Evolutionary conservation across 2,797 vertebrate species (phyloP).

Genomic region (Lycodopsis pacificus): DNA sequence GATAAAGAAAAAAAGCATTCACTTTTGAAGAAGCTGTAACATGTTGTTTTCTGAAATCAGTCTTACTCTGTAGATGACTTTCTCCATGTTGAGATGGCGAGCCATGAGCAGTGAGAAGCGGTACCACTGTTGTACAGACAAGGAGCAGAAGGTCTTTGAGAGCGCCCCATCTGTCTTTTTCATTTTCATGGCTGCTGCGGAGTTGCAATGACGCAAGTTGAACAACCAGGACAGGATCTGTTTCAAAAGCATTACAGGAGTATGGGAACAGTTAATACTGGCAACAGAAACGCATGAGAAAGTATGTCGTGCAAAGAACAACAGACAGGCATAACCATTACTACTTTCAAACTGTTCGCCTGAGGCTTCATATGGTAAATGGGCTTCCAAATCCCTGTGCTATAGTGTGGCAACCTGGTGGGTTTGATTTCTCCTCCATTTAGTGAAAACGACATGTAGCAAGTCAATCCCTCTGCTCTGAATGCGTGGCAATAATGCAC

Average conservation of each 20-base stretch:
- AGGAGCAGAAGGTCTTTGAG: constrained; percentile 83
- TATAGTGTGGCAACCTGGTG: neutral
- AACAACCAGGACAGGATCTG: constrained; percentile 82
- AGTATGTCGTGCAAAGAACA: neutral
- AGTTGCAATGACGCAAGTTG: constrained; percentile 72
- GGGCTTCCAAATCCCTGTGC: neutral
- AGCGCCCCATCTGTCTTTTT: constrained; percentile 46
- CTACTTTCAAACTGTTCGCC: constrained; percentile 11
- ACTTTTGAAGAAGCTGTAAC: neutral
- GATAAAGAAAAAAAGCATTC: neutral
- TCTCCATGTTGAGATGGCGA: constrained; percentile 86
- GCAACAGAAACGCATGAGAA: neutral
- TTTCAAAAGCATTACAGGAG: constrained; percentile 26
- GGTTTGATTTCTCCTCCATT: constrained; percentile 3
- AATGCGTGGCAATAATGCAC: neutral
- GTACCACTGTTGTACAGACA: constrained; percentile 81
- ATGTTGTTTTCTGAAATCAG: neutral
- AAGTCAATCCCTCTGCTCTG: neutral
- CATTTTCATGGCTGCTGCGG: constrained; percentile 31
- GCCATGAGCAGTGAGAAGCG: constrained; percentile 85
- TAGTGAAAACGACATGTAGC: neutral
- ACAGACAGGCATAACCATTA: neutral
- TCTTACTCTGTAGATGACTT: constrained; percentile 89
- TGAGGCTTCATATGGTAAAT: neutral
- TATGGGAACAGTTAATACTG: neutral